Evolutionary conservation across 1,140 invertebrate species (phyloP), one percentile per base, ranked within the genome.

Genomic region (Drosophila melanica): DNA sequence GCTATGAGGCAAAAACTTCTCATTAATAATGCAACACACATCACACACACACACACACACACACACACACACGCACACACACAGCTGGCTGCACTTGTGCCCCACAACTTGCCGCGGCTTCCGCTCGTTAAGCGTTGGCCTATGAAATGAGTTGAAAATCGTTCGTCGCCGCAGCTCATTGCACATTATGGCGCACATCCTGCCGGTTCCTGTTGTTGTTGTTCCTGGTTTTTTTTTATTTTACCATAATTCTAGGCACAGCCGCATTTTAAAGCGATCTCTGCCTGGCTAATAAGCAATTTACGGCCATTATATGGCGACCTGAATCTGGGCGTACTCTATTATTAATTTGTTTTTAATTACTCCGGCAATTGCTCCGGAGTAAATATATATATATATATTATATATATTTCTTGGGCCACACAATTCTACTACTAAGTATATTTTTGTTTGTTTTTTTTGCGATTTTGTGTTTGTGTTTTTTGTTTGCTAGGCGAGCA

Each of bases 111-210:
- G 55, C 64, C 50, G 39, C 65, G 53, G 33, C 72, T 75, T 75
- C 72, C 72, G 72, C 67, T 64, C 53, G 66, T 75, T 75, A 75
- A 70, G 66, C 66, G 72, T 51, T 75, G 33, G 72, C 66, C 66
- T 70, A 69, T 69, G 71, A 74, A 74, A 74, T 69, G 71, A 74
- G 71, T 70, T 75, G 72, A 58, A 55, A 70, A 75, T 75, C 39
- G 66, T 27, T 47, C 50, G 66, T 45, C 51, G 59, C 71, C 58
- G 51, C 66, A 58, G 54, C 59, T 75, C 67, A 75, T 75, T 75
- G 72, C 72, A 75, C 72, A 75, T 75, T 75, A 75, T 75, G 67
- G 72, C 67, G 67, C 59, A 75, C 59, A 64, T 75, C 72, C 72
- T 69, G 72, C 67, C 59, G 72, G 35, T 48, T 53, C 14, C 12